Base-by-base conservation (phyloP, 2,888 invertebrate species). In the Chrysina gloriosa region DNA sequence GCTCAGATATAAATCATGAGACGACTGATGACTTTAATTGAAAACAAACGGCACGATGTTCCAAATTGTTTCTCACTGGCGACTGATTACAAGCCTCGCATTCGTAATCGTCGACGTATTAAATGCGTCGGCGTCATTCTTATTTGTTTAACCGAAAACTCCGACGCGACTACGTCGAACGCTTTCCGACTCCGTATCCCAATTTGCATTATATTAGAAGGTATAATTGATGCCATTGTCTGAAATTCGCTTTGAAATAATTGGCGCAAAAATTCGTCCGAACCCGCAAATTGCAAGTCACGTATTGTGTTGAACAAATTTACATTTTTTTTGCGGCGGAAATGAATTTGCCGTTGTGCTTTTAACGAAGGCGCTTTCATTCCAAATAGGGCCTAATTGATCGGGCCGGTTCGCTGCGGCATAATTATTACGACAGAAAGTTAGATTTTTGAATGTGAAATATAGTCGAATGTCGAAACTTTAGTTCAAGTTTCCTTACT, bases 161-260 rank as follows among this genome's bases (percentile, higher is more conserved):
- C 31, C 31, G 19, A 52, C 39, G 39, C 7, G 21, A 7, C 23
- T 9, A 45, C 45, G 7, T 45, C 2, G 19, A 21, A 21, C 19
- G 19, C 23, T 11, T 16, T 11, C 14, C 52, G 19, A 39, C 9
- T 29, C 1, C 29, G 52, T 11, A 11, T 52, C 9, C 52, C 19
- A 52, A 52, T 52, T 52, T 52, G 52, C 52, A 34, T 31, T 16
- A 52, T 52, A 52, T 52, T 52, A 52, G 31, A 52, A 52, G 31
- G 21, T 31, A 19, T 21, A 52, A 52, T 52, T 52, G 52, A 52
- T 52, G 52, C 31, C 31, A 52, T 52, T 52, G 52, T 52, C 9
- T 27, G 19, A 52, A 52, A 52, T 31, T 31, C 31, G n/a, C n/a
- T 52, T 34, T 52, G 31, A 52, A 52, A 52, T 52, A 31, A 52